A percentile compares a stretch with the other conserved stretches of the same genome.
These are phyloP conservation scores for Idaea aversata DNA, from an alignment of 2,888 invertebrate genomes.

Conservation along the genomic window DNA sequence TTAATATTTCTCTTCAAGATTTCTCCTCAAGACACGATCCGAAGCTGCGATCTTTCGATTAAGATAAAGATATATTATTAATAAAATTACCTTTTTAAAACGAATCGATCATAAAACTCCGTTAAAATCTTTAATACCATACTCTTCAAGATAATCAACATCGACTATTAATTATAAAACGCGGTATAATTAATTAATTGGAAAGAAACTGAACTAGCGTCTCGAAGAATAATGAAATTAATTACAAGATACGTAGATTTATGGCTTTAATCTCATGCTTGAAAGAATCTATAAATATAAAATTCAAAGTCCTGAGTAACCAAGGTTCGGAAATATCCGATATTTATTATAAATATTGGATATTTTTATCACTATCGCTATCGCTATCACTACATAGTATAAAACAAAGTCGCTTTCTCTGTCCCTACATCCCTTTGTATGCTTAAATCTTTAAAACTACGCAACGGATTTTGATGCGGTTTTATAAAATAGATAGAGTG, in stretches of 20 bases:
- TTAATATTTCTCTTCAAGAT: no score
- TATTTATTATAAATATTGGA: no score
- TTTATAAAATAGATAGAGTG: no score
- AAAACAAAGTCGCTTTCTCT: no score
- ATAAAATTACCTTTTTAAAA: background rate
- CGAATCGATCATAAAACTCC: background rate
- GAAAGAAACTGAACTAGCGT: slow-evolving; percentile 13
- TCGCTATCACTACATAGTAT: no score
- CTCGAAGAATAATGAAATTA: slow-evolving; percentile 6
- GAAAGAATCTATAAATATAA: background rate
- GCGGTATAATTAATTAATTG: slow-evolving; percentile 10
- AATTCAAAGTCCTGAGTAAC: background rate
- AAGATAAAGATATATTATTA: background rate
- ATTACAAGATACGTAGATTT: slow-evolving; percentile 10
- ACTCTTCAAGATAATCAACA: background rate
- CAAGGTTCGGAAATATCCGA: no score
- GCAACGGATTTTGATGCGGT: no score
- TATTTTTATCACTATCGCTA: no score
- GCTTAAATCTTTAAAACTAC: no score
- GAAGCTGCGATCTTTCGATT: background rate
- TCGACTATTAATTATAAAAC: background rate
- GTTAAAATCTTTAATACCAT: background rate
- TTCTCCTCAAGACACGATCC: background rate
- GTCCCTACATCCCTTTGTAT: no score
- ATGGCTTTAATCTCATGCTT: background rate